Conservation (phyloP, 2,888 invertebrate species). For the Glyphotaelius pellucidus region DNA sequence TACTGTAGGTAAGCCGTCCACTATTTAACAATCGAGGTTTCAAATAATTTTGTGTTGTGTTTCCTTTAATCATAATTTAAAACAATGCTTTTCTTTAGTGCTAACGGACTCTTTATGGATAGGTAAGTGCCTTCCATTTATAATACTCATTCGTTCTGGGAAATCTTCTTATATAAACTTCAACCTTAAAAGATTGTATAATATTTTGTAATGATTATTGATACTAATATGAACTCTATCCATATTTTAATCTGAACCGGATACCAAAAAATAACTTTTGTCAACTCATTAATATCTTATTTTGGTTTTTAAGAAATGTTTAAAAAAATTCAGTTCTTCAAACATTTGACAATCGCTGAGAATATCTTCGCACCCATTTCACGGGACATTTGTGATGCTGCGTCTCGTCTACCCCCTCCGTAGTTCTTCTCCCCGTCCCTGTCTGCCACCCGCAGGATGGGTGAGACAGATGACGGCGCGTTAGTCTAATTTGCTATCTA, state of each 20-base stretch:
- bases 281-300: neutral
- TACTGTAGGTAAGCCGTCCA: too few species aligned
- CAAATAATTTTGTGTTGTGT: neutral
- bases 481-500: constrained; percentile 64
- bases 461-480: constrained; percentile 55
- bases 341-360: neutral
- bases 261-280: neutral
- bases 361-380: constrained; percentile 62
- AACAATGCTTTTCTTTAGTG: neutral
- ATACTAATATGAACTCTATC: neutral
- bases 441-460: constrained; percentile 46
- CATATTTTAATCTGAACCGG: too few species aligned
- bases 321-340: neutral
- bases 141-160: neutral
- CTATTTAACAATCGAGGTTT: too few species aligned
- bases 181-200: too few species aligned
- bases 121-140: neutral
- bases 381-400: constrained; percentile 63
- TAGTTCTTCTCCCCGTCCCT: constrained; percentile 31
- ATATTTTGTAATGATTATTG: too few species aligned
- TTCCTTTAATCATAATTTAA: neutral
- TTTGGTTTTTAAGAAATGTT: neutral
- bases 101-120: constrained; percentile 2
- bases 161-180: too few species aligned
- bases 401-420: constrained; percentile 42